Percentiles rank a stretch among this genome's conserved stretches.
Evolutionary conservation across 2,888 invertebrate genomes (phyloP).

Genomic region (Microctonus aethiopoides): DNA sequence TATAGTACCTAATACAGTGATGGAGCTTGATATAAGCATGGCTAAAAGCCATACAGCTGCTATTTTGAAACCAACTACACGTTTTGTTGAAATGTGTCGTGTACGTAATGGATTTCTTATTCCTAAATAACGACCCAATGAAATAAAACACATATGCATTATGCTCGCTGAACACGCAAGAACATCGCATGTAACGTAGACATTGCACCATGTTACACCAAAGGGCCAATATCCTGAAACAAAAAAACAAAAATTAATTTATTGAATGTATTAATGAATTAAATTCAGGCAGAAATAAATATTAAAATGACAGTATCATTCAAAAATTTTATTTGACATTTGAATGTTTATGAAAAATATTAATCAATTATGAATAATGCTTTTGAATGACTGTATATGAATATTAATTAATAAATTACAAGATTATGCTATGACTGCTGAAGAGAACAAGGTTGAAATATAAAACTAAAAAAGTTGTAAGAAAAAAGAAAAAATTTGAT

Average conservation of each 20-base stretch:
- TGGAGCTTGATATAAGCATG: conserved; percentile 87
- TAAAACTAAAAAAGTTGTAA: neutral
- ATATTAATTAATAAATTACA: neutral
- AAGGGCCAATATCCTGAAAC: conserved; percentile 91
- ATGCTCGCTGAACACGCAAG: conserved; percentile 95
- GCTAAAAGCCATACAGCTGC: conserved; percentile 92
- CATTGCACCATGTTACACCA: conserved; percentile 91
- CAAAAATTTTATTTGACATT: neutral
- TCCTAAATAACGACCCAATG: conserved; percentile 88
- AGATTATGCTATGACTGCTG: neutral
- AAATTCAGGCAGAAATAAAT: neutral
- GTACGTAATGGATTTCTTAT: conserved; percentile 90
- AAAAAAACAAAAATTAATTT: conserved; percentile 34
- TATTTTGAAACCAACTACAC: conserved; percentile 87
- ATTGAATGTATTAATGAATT: neutral
- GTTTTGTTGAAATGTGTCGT: conserved; percentile 84
- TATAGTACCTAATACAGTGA: conserved; percentile 80
- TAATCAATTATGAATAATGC: neutral
- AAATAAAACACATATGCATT: conserved; percentile 95
- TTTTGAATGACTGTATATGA: neutral
- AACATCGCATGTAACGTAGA: conserved; percentile 96
- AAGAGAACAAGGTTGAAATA: neutral
- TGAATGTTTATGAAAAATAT: too few relatives aligned
- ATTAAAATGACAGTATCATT: neutral
- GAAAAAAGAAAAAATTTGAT: neutral